Percentiles rank a stretch among this genome's conserved stretches.
Evolutionary conservation across 2,797 vertebrate species (phyloP).

Genomic region (Eidolon dupreanum): DNA sequence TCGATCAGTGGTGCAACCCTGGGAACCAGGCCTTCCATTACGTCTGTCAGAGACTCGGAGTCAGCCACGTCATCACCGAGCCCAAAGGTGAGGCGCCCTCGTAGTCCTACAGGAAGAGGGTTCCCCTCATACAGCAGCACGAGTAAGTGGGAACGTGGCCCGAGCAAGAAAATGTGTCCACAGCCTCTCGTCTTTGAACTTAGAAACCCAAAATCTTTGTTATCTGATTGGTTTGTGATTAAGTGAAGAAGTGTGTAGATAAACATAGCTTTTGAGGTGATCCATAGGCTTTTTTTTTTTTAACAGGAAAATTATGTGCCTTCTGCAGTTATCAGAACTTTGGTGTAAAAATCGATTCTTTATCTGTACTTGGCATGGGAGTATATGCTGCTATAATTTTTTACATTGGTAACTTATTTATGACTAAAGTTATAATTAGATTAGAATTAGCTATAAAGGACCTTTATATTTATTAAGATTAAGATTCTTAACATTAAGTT

Average conservation of each 20-base stretch:
- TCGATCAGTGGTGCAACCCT: constrained; percentile 99
- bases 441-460: not conserved
- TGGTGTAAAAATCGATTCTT: not conserved
- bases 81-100: constrained; percentile 92
- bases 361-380: not conserved
- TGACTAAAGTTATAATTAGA: constrained; percentile 7
- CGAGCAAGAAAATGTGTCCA: not conserved
- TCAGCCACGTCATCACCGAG: constrained; percentile 95
- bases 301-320: not conserved
- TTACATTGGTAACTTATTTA: constrained; percentile 3
- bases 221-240: not conserved
- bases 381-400: not conserved
- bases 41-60: constrained; percentile 96
- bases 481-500: not conserved
- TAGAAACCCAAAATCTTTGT: not conserved
- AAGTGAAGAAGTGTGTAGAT: constrained; percentile 5
- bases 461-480: not conserved
- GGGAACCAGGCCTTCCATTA: constrained; percentile 99
- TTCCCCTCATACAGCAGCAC: not conserved
- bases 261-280: not conserved
- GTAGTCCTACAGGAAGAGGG: not conserved
- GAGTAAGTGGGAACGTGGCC: not conserved
- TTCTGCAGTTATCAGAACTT: not conserved
- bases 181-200: not conserved
- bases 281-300: not conserved